Conservation (phyloP, 1,140 invertebrate genomes). For the Drosophila kepulauana region DNA sequence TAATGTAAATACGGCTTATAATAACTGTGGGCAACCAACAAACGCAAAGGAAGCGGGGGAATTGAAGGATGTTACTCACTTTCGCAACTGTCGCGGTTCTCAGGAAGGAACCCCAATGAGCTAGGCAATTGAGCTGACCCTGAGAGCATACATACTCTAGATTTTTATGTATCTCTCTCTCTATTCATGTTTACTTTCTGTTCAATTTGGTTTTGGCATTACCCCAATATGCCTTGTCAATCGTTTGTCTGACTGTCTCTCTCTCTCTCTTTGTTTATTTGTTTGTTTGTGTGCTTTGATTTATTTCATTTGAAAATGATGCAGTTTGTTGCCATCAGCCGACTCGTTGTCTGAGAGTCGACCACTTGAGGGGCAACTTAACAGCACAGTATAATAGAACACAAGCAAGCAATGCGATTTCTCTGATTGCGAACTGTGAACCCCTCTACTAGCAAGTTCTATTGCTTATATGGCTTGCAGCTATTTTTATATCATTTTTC, state of each 20-base stretch:
- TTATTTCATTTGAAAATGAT: slow-evolving; percentile 82
- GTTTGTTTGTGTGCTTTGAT: slow-evolving; percentile 80
- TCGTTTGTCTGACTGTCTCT: slow-evolving; percentile 4
- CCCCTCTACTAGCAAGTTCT: slow-evolving; percentile 3
- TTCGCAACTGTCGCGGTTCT: slow-evolving; percentile 41
- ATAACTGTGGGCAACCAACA: slow-evolving; percentile 39
- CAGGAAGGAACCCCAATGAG: slow-evolving; percentile 10
- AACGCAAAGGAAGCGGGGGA: slow-evolving; percentile 10
- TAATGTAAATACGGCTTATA: slow-evolving; percentile 47
- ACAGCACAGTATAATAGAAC: slow-evolving; percentile 34
- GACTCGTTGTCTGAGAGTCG: slow-evolving; percentile 32
- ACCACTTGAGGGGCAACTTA: slow-evolving; percentile 51
- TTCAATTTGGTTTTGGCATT: slow-evolving; percentile 51
- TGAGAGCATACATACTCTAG: slow-evolving; percentile 16
- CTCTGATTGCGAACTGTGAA: slow-evolving; percentile 27
- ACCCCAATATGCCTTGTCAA: slow-evolving; percentile 30
- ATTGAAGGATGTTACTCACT: neutral
- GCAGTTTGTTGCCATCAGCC: slow-evolving; percentile 58
- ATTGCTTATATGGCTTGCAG: slow-evolving; percentile 54
- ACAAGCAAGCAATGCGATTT: slow-evolving; percentile 30
- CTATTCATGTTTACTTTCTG: slow-evolving; percentile 39
- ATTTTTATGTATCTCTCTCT: slow-evolving; percentile 2
- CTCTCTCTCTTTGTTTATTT: slow-evolving; percentile 24
- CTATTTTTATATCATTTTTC: slow-evolving; percentile 81
- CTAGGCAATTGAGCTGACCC: slow-evolving; percentile 41